Base-by-base conservation (phyloP, 2,113 vertebrate genomes). In the Cariama cristata region DNA sequence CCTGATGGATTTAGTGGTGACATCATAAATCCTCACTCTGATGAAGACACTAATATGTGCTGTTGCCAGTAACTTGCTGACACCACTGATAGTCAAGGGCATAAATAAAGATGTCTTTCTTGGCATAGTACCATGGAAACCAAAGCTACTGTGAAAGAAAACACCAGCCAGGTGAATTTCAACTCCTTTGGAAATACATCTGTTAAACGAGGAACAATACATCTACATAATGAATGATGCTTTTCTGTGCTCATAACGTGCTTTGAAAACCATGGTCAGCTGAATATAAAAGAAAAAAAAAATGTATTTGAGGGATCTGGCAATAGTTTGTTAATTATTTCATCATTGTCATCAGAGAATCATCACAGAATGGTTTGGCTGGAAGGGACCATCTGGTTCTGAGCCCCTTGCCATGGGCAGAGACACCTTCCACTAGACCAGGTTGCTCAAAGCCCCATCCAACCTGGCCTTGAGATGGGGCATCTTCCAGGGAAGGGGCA, bases 81-180 rank as follows among this genome's bases (percentile, higher is more conserved):
- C 58, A 93, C 94, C 66, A 83, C 64, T 92, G 69, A 86, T 87
- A 92, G 89, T 77, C 69, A 89, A 91, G 47, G 73, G 69, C 73
- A 97, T 93, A 97, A 97, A 96, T 91, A 92, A 93, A 97, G 30
- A 96, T 95, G 67, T 88, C 93, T 93, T 75, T 96, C 76, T 97
- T 98, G 97, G 95, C 95, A 90, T 23, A 79, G 75, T 42, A 91
- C 75, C 63, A 71, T 33, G 82, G 79, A 95, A 97, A n/a, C 60
- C 93, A 79, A 96, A 97, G 93, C 74, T 92, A 84, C 81, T 93
- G 79, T 79, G 90, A 56, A 95, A 94, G 83, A 96, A 96, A 97
- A 92, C 84, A 96, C 15, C 79, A 97, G 90, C 52, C 91, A 91
- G 81, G 95, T 95, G 58, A 90, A 83, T 80, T 80, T 88, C 68